phyloP scores from a whole-genome alignment of 2,888 invertebrate species.

The Parapristionchus giblindavisi region DNA sequence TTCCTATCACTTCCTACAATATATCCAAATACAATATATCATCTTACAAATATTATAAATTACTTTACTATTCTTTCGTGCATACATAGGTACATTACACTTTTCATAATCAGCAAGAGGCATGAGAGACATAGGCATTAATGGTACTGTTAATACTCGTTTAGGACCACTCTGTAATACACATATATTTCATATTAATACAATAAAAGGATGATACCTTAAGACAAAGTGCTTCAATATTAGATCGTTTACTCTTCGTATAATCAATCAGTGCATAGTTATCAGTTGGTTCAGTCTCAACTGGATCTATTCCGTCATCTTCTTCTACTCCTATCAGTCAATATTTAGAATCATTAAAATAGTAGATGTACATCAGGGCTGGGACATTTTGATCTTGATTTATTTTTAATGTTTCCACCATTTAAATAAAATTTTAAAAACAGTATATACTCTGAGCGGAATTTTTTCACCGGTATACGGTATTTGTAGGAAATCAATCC shows the following conservation, averaged over 20 bases:
- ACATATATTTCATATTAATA: not conserved
- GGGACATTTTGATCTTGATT: no score
- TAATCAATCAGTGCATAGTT: not conserved
- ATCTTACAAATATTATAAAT: not conserved
- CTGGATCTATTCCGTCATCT: not conserved
- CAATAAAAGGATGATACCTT: not conserved
- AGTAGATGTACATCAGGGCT: no score
- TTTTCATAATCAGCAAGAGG: slow-evolving; percentile 70
- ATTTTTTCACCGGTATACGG: no score
- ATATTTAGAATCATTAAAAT: no score
- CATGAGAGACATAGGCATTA: slow-evolving; percentile 69
- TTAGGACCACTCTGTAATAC: not conserved
- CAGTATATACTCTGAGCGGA: no score
- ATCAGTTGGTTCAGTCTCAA: not conserved
- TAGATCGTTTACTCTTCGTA: slow-evolving; percentile 14
- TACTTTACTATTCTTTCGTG: slow-evolving; percentile 51
- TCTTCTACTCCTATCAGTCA: not conserved
- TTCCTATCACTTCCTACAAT: slow-evolving; percentile 69
- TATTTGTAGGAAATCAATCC: no score
- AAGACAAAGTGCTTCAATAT: not conserved
- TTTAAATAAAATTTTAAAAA: no score
- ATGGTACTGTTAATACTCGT: slow-evolving; percentile 36
- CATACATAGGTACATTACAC: slow-evolving; percentile 69
- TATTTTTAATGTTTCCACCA: no score
- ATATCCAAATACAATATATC: not conserved